Evolutionary conservation across 2,888 invertebrate species (phyloP).

Genomic region (Chymomyza caudatula): DNA sequence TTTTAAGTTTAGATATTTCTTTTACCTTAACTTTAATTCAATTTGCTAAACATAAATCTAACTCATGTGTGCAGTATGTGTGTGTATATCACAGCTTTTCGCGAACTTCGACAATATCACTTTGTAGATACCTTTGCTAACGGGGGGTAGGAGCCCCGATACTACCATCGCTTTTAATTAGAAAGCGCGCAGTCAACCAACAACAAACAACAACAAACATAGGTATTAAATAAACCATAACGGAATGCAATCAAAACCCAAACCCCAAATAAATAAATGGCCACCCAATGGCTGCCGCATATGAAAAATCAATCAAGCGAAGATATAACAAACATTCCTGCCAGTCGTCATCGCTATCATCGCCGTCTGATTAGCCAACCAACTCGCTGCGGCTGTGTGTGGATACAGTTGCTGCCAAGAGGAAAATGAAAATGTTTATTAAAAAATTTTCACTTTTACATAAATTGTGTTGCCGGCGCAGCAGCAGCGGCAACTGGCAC

Average conservation of each 20-base stretch:
- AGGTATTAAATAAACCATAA: neutral
- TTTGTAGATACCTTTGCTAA: too few relatives aligned
- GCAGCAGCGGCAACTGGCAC: constrained; percentile 24
- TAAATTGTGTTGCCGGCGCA: constrained; percentile 49
- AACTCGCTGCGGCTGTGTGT: constrained; percentile 45
- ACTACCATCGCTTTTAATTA: neutral
- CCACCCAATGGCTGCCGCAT: constrained; percentile 1
- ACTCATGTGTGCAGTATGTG: too few relatives aligned
- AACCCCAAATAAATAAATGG: neutral
- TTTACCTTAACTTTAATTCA: too few relatives aligned
- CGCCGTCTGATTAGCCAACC: constrained; percentile 15
- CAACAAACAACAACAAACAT: neutral
- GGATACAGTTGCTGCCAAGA: constrained; percentile 14
- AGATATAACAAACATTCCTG: constrained; percentile 25
- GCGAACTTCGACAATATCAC: too few relatives aligned
- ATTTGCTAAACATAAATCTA: too few relatives aligned
- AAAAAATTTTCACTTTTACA: constrained; percentile 67
- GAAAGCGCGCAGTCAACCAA: constrained; percentile 1
- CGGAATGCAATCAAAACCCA: neutral
- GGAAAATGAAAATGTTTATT: constrained; percentile 61
- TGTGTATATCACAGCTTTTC: too few relatives aligned
- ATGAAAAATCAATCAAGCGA: constrained; percentile 63
- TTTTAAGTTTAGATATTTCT: too few relatives aligned
- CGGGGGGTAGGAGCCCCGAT: too few relatives aligned
- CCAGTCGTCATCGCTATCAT: neutral